Evolutionary conservation across 2,888 invertebrate species (phyloP).

Genomic region (Eupithecia subfuscata): DNA sequence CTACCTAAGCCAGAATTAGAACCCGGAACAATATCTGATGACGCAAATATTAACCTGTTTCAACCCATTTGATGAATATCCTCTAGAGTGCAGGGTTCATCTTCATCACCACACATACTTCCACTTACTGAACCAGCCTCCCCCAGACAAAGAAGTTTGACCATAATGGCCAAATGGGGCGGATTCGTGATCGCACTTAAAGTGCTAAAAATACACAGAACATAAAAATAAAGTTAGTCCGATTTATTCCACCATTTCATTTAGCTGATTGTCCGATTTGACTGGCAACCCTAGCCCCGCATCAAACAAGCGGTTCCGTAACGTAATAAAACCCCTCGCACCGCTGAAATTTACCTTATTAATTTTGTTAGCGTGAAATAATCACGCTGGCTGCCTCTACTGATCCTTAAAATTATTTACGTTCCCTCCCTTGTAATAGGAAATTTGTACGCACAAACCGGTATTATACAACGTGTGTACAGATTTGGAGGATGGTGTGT

Average conservation of each 20-base stretch:
- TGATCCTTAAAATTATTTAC: constrained; percentile 75
- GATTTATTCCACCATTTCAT: constrained; percentile 6
- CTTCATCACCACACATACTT: no score
- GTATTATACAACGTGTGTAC: constrained; percentile 37
- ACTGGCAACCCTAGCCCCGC: constrained; percentile 47
- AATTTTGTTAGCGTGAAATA: constrained; percentile 76
- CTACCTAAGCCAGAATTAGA: background rate
- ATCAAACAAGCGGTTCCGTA: constrained; percentile 66
- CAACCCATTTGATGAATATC: no score
- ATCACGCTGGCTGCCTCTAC: constrained; percentile 67
- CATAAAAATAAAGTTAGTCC: background rate
- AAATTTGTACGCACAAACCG: constrained; percentile 45
- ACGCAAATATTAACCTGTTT: no score
- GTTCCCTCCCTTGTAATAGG: constrained; percentile 55
- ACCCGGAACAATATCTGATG: background rate
- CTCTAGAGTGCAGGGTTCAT: no score
- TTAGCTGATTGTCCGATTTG: constrained; percentile 33
- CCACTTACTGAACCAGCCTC: no score
- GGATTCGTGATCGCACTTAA: background rate
- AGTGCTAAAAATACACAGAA: background rate
- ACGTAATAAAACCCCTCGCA: constrained; percentile 65
- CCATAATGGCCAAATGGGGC: no score
- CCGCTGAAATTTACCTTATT: constrained; percentile 73
- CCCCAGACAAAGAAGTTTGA: no score
- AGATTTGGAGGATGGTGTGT: constrained; percentile 33